A percentile compares a stretch with the other conserved stretches of the same genome.
Conservation (phyloP, 2,888 invertebrate species). For the Ennomos fuscantarius region DNA sequence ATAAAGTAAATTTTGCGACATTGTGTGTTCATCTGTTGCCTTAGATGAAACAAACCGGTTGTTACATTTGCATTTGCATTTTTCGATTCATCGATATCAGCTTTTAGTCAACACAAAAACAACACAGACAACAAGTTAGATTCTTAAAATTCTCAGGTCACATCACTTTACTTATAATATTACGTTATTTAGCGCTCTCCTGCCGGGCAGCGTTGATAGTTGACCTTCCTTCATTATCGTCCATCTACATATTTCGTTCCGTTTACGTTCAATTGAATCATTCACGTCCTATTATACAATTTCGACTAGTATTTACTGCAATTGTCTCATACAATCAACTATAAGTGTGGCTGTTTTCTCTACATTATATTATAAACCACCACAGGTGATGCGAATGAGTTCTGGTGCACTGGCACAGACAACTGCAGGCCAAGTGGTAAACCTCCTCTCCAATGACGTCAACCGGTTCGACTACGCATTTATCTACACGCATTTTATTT, state of each 20-base stretch:
- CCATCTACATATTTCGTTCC: conserved; percentile 20
- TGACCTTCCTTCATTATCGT: conserved; percentile 26
- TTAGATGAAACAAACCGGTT: background rate
- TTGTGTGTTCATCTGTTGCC: too few species aligned
- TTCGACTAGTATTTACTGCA: conserved; percentile 10
- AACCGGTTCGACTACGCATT: conserved; percentile 95
- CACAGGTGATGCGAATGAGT: conserved; percentile 87
- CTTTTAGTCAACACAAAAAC: background rate
- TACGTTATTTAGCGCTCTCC: conserved; percentile 13
- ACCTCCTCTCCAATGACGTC: conserved; percentile 97
- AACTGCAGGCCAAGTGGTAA: conserved; percentile 95
- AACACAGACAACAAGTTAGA: conserved; percentile 2
- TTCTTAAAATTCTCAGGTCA: conserved; percentile 7
- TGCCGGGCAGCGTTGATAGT: conserved; percentile 5
- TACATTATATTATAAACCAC: conserved; percentile 19
- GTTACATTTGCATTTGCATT: conserved; percentile 14
- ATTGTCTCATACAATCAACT: conserved; percentile 6
- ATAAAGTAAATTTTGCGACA: too few species aligned
- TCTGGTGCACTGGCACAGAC: conserved; percentile 94
- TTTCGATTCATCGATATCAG: background rate
- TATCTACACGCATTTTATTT: conserved; percentile 93
- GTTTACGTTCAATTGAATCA: conserved; percentile 24
- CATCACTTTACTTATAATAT: conserved; percentile 15
- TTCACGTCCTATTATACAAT: conserved; percentile 24
- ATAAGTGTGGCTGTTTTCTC: background rate